Base-by-base conservation (phyloP, 2,113 vertebrate species). In the Zosterops hypoxanthus region DNA sequence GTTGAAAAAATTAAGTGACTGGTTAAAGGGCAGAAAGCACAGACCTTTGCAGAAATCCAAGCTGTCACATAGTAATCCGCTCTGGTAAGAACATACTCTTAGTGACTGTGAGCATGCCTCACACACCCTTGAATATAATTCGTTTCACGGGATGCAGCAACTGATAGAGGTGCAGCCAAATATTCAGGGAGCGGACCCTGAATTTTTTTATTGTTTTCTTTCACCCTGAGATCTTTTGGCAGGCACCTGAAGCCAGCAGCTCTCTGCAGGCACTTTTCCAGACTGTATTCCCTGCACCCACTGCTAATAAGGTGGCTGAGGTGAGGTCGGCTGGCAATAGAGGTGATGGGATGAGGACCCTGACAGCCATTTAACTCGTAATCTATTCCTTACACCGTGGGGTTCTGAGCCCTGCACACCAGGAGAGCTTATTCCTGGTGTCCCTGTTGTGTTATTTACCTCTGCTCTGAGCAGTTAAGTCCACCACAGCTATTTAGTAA, bases 401-500 rank as follows among this genome's bases (percentile, higher is more conserved):
- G 87, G 84, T 87, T 95, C 76, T 50, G 70, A 94, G 92, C 93
- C 72, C n/a, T 47, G 82, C 97, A 90, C 97, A 91, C 97, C 91
- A 92, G 97, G 97, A 96, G 92, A 95, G 82, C 88, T 90, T 92
- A 96, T 97, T 97, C 95, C 72, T 86, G 77, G 96, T 84, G 96
- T 96, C 96, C 97, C 98, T 86, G 94, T 97, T 95, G 97, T 47
- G 79, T 98, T 98, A 97, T 98, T 98, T 98, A 98, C 97, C 97
- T 97, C 97, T 97, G 85, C 96, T 98, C 94, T 93, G 93, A 97
- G 97, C 97, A 97, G 96, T 97, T 97, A 97, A 97, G 97, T 98
- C 97, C 97, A 94, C 97, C 96, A 96, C 95, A 98, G 97, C 97
- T 97, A 97, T 98, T 99, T 98, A 98, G 98, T 98, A 97, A 98